These are phyloP conservation scores for Papilio protenor DNA, from an alignment of 2,888 invertebrate genomes.

Conservation along the genomic window DNA sequence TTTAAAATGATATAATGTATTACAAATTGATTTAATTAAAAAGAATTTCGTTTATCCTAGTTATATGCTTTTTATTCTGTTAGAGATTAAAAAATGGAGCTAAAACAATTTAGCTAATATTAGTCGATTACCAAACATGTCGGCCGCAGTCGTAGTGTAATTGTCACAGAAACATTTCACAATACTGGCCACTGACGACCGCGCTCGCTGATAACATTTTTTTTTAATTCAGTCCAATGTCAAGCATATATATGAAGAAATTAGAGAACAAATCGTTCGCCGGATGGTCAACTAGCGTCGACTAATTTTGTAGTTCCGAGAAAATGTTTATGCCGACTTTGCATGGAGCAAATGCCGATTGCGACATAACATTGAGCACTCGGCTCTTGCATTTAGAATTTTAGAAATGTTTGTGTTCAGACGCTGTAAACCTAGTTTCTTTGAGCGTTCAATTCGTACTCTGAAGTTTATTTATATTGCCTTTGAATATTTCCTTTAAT, in stretches of 20 bases:
- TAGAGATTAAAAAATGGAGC: background rate
- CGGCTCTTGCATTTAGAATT: slow-evolving; percentile 71
- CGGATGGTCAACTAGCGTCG: slow-evolving; percentile 53
- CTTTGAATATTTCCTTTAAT: slow-evolving; percentile 36
- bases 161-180: slow-evolving; percentile 57
- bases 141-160: slow-evolving; percentile 33
- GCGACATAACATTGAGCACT: slow-evolving; percentile 65
- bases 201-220: slow-evolving; percentile 74
- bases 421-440: slow-evolving; percentile 79
- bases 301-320: slow-evolving; percentile 69
- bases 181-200: slow-evolving; percentile 62
- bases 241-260: slow-evolving; percentile 73
- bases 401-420: slow-evolving; percentile 76
- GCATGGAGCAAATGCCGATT: slow-evolving; percentile 72
- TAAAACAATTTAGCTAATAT: slow-evolving; percentile 11
- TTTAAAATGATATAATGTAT: background rate
- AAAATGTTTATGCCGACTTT: slow-evolving; percentile 70
- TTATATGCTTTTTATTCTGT: background rate
- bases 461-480: slow-evolving; percentile 40
- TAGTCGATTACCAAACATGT: slow-evolving; percentile 12
- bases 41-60: background rate
- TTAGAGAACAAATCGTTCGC: slow-evolving; percentile 64
- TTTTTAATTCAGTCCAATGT: slow-evolving; percentile 79
- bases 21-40: background rate
- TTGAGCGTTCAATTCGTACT: slow-evolving; percentile 49